Evolutionary conservation across 2,113 vertebrate species (phyloP), one percentile per base, ranked within the genome.

Genomic region (Forbesichthys papilliferus): DNA sequence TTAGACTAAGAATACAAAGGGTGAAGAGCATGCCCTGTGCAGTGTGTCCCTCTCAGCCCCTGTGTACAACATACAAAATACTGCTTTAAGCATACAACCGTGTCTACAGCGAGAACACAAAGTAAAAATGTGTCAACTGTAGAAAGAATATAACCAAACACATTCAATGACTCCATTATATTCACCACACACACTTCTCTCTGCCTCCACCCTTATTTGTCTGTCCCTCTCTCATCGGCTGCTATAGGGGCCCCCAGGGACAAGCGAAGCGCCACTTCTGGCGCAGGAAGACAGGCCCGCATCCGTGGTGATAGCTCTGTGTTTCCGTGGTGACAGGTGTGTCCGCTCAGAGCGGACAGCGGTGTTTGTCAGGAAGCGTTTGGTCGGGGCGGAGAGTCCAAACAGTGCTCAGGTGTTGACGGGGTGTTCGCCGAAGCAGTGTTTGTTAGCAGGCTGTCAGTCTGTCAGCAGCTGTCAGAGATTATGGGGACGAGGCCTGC

Each of bases 361-460:
- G 2, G 33, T 87, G 80, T 89, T 89, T 89, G 83, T 87, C 86
- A 86, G 89, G 82, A 87, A 87, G 80, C 80, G 81, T 83, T 90
- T 79, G 75, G 64, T 81, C 52, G 68, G 68, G 73, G 64, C 42
- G 75, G 78, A 60, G 75, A 77, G 84, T 81, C 82, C 76, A 80
- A 75, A 84, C 12, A 49, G 61, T 61, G 84, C 81, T 83, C 78
- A 82, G 81, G 89, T 87, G 89, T 86, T 89, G 87, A 87, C 69
- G 82, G 58, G 62, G 74, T 4, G 57, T 79, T 85, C 77, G 82
- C 42, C 75, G 60, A 66, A 64, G 36, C 69, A 0, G 46, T 64
- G 83, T 83, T 81, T 89, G 74, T 73, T 73, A 69, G 61, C 16
- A 70, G 72, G 68, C 78, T 72, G 73, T 80, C 67, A 49, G 68